Evolutionary conservation across 2,113 vertebrate species (phyloP), one percentile per base, ranked within the genome.

Genomic region (Ophiodon elongatus): DNA sequence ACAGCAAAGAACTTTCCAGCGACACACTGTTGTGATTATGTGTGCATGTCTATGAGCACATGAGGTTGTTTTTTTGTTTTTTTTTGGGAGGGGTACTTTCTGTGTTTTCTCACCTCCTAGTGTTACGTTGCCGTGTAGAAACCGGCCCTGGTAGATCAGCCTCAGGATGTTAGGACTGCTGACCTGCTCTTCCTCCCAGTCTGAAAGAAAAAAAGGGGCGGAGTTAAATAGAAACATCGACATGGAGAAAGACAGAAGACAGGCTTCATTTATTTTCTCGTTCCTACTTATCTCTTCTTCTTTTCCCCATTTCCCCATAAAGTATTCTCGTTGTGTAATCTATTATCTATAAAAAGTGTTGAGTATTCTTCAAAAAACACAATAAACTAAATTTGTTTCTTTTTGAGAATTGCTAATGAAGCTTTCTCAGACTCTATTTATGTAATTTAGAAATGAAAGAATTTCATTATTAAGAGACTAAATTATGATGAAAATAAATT

Each of bases 131-230:
- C 98, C 98, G 59, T 99, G 98, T 86, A 99, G 96, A 96, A 99
- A 99, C 64, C 98, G 96, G 86, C 98, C 98, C 96, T 99, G 98
- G 96, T 98, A 99, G 96, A 99, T 99, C 92, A 99, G 97, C 85
- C 98, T 94, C 84, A 99, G 96, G 93, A 99, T 99, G 94, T 96
- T 97, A 78, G 98, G 98, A 95, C 98, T 99, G 96, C 97, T 98
- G 93, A 99, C 98, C 91, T 98, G 97, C 62, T 99, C 98, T 92
- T 99, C 97, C 92, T 98, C 98, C 98, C 98, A 99, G 77, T 99
- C 98, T 99, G 94, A 79, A 83, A 85, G 39, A 59, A 59, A 77
- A 71, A 74, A 87, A 71, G n/a, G 39, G 29, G 41, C 35, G 35
- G 37, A 45, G 43, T 73, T 33, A 68, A 56, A 67, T 15, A 80